Evolutionary conservation across 2,113 vertebrate species (phyloP), one percentile per base, ranked within the genome.

Genomic region (Rhizomys pruinosus): DNA sequence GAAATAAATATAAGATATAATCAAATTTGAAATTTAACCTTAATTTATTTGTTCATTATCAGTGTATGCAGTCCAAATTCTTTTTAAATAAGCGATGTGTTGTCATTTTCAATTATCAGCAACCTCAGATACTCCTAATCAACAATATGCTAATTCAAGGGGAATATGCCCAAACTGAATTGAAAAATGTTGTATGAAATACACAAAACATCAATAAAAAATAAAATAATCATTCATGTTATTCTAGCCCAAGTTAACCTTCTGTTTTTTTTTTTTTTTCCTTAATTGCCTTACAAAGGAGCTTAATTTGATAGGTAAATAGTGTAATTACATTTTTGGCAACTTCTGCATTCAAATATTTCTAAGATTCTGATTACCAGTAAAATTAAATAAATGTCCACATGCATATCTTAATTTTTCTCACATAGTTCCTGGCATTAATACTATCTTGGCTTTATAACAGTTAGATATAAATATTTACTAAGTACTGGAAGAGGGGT

Each of bases 321-420:
- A 68, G 12, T 32, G 87, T 87, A 92, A 87, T 42, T 29, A 91
- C 3, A 68, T 92, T 66, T 25, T 39, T 69, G 34, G 64, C n/a
- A 93, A 39, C 80, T 87, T 94, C 78, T 71, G 11, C 77, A 15
- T 61, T 84, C 37, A 77, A 16, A 17, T 87, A 9, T 77, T 87
- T 92, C 89, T 81, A 59, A 94, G 92, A 79, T 80, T 91, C 76
- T 94, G 39, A 88, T n/a, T 77, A 63, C 39, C 37, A 85, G 55
- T 57, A 77, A 64, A 73, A 20, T 64, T 64, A 96, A 95, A 90
- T 84, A 77, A 86, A 81, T 84, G 11, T 16, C 11, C 15, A n/a
- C n/a, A 47, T 81, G 23, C 2, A 15, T 78, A 94, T 92, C 94
- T 84, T 86, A 84, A 66, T 66, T 29, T 90, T 61, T 22, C 63